phyloP scores from a whole-genome alignment of 1,140 invertebrate species.

The Cydia strobilella region DNA sequence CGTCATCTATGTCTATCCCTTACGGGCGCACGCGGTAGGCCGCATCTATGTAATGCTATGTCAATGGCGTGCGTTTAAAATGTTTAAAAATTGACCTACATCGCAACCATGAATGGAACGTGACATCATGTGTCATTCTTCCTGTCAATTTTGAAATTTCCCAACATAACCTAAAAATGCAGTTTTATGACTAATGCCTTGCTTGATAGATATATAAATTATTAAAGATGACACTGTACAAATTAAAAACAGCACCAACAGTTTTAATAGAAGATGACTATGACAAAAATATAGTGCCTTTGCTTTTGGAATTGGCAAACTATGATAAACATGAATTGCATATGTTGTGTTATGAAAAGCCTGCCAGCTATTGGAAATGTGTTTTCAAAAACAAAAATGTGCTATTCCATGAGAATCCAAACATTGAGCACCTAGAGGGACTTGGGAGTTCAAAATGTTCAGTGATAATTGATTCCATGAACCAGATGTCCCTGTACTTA shows the following conservation, averaged over 20 bases:
- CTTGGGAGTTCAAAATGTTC: constrained; percentile 46
- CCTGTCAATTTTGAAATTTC: neutral
- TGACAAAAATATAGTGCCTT: constrained; percentile 59
- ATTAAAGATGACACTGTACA: constrained; percentile 58
- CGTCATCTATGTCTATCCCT: too few relatives aligned
- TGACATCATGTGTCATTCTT: too few relatives aligned
- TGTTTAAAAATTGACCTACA: neutral
- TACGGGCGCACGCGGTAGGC: too few relatives aligned
- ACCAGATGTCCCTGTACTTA: constrained; percentile 66
- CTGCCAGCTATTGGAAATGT: constrained; percentile 60
- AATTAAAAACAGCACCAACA: constrained; percentile 56
- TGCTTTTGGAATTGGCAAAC: constrained; percentile 53
- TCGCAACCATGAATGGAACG: too few relatives aligned
- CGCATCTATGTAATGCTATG: too few relatives aligned
- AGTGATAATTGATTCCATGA: constrained; percentile 72
- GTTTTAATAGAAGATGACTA: constrained; percentile 67
- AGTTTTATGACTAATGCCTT: neutral
- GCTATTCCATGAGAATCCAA: constrained; percentile 48
- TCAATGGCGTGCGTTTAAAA: too few relatives aligned
- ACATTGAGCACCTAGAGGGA: constrained; percentile 40
- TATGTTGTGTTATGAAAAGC: constrained; percentile 69
- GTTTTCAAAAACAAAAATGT: constrained; percentile 52
- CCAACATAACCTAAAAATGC: neutral
- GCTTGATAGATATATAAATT: neutral
- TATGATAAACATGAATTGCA: constrained; percentile 48